Evolutionary conservation across 2,797 vertebrate species (phyloP).

Genomic region (Peromyscus melanophrys): DNA sequence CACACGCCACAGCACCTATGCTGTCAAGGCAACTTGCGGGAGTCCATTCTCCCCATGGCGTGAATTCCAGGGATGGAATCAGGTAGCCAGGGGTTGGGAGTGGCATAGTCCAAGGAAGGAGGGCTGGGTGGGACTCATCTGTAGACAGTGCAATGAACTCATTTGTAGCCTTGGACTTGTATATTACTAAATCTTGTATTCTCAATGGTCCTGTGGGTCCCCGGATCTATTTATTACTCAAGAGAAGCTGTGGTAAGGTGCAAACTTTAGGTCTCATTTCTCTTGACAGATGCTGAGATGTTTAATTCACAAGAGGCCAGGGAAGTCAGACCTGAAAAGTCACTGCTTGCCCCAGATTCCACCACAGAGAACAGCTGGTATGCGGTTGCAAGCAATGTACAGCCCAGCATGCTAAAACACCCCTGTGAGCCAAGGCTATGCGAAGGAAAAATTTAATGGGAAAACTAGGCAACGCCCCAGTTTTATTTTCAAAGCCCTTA

Average conservation of each 20-base stretch:
- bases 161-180: background rate
- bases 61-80: background rate
- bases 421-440: background rate
- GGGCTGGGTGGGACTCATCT: background rate
- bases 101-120: background rate
- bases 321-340: background rate
- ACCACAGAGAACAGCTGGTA: too few relatives aligned
- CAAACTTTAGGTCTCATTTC: background rate
- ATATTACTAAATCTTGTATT: background rate
- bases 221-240: conserved; percentile 21
- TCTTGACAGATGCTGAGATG: background rate
- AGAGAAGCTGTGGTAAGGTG: background rate
- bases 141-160: background rate
- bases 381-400: background rate
- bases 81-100: background rate
- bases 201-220: background rate
- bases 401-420: background rate
- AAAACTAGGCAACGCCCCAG: background rate
- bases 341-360: background rate
- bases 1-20: too few relatives aligned
- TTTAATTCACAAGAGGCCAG: background rate
- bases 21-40: background rate
- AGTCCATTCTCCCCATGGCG: background rate
- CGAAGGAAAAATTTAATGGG: background rate
- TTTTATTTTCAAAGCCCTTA: background rate